These are phyloP conservation scores for Xiphophorus birchmanni DNA, from an alignment of 2,797 vertebrate species.

Conservation along the genomic window DNA sequence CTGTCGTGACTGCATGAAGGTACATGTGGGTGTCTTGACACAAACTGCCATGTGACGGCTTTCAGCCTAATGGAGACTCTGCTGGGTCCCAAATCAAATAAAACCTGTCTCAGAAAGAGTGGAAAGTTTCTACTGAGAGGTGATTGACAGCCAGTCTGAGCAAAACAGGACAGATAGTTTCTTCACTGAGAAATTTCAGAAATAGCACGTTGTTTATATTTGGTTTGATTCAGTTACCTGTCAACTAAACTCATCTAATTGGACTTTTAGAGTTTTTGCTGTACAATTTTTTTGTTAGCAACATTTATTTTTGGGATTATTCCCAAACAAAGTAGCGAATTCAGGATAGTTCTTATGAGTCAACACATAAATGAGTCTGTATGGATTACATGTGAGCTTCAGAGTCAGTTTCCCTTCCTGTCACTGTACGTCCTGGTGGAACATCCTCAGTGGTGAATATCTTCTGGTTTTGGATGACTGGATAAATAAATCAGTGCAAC, in stretches of 20 bases:
- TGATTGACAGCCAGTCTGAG: not conserved
- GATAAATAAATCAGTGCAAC: slow-evolving; percentile 16
- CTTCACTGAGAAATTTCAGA: not conserved
- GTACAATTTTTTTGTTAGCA: not conserved
- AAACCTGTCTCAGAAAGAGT: not conserved
- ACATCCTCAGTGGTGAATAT: not conserved
- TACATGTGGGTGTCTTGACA: not conserved
- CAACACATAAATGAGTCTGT: not conserved
- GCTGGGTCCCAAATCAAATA: slow-evolving; percentile 8
- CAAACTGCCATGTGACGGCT: not conserved
- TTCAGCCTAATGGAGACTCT: not conserved
- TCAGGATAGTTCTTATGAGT: not conserved
- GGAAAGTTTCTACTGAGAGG: not conserved
- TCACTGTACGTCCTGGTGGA: not conserved
- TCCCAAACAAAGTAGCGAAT: not conserved
- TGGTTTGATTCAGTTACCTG: not conserved
- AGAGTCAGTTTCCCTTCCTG: not conserved
- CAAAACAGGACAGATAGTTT: not conserved
- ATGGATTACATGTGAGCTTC: not conserved
- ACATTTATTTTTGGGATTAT: not conserved
- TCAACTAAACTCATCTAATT: not conserved
- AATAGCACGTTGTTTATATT: not conserved
- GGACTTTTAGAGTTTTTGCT: not conserved
- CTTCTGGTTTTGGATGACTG: not conserved
- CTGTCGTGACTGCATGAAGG: not conserved